A percentile compares a stretch with the other conserved stretches of the same genome.
Evolutionary conservation across 2,797 vertebrate species (phyloP).

Genomic region (Acropternis orthonyx): DNA sequence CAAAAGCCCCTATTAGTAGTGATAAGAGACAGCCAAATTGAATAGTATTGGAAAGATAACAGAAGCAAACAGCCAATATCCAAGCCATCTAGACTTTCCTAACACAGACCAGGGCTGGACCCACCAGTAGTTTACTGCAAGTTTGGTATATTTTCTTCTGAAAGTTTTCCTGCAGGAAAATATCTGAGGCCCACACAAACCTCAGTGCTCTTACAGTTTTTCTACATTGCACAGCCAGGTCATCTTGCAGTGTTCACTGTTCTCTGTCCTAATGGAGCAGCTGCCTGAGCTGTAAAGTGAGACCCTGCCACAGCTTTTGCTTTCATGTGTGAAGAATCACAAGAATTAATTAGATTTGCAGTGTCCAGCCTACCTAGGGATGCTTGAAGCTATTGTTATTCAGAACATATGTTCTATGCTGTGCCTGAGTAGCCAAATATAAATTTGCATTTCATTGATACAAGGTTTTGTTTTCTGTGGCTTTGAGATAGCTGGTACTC

Average conservation of each 20-base stretch:
- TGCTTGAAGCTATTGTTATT: background rate
- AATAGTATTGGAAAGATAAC: background rate
- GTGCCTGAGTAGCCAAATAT: background rate
- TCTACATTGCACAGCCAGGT: background rate
- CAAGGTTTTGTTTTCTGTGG: background rate
- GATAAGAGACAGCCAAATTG: background rate
- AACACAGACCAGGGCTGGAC: background rate
- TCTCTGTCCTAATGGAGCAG: background rate
- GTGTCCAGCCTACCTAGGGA: background rate
- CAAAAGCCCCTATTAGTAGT: background rate
- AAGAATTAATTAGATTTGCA: background rate
- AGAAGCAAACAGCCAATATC: background rate
- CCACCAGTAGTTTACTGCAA: background rate
- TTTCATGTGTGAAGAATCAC: background rate
- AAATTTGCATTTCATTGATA: background rate
- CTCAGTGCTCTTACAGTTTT: background rate
- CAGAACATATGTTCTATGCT: background rate
- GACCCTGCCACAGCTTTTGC: background rate
- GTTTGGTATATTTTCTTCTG: background rate
- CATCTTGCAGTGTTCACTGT: background rate
- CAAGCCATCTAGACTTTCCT: background rate
- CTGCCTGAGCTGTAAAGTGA: background rate
- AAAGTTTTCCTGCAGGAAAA: background rate
- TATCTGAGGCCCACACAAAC: background rate
- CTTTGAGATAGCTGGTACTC: background rate